phyloP scores from a whole-genome alignment of 2,888 invertebrate genomes.

The Frankliniella intonsa region DNA sequence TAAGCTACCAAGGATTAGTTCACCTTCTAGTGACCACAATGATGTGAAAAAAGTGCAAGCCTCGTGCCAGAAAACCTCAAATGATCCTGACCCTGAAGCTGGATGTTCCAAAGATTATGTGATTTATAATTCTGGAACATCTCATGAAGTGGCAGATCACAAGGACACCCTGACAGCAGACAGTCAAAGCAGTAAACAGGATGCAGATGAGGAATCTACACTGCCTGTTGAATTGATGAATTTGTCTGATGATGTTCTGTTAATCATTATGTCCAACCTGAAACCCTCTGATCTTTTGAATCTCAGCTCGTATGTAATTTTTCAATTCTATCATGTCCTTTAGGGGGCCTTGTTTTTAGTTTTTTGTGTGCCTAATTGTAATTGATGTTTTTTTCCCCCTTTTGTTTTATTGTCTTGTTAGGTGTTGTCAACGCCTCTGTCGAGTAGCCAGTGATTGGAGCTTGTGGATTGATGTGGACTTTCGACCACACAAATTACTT shows the following conservation, averaged over 20 bases:
- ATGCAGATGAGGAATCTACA: not conserved
- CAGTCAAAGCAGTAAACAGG: not conserved
- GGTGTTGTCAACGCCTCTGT: conserved; percentile 47
- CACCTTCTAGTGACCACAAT: not conserved
- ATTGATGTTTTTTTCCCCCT: not conserved
- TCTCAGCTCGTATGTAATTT: conserved; percentile 51
- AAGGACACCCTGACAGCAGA: not conserved
- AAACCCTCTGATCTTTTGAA: conserved; percentile 51
- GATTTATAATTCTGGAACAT: not conserved
- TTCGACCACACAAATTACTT: conserved; percentile 34
- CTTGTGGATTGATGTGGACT: conserved; percentile 47
- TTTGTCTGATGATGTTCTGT: conserved; percentile 57
- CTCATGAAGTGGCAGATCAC: not conserved
- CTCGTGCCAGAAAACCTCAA: not conserved
- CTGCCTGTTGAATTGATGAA: conserved; percentile 45
- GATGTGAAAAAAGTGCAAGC: not conserved
- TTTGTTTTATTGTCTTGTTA: conserved; percentile 27
- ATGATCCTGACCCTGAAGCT: not conserved
- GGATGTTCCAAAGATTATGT: not conserved
- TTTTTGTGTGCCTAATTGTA: not conserved
- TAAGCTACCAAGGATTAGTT: not conserved
- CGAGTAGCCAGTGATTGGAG: conserved; percentile 51
- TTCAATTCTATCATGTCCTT: conserved; percentile 12
- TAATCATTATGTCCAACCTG: conserved; percentile 50
- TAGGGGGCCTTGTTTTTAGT: not conserved